phyloP scores from a whole-genome alignment of 2,888 invertebrate species.

The Heliconius aoede region DNA sequence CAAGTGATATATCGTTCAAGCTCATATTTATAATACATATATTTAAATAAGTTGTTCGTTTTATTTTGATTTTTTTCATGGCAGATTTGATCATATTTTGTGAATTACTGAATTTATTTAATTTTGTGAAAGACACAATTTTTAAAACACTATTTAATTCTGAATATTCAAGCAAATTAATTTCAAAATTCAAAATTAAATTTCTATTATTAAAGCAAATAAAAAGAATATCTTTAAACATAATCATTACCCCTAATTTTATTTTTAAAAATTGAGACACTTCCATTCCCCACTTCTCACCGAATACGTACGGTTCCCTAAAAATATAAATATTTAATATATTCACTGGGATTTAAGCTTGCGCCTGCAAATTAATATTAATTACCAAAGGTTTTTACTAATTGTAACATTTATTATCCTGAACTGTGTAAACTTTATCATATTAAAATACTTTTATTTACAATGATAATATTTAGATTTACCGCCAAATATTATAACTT shows the following conservation, averaged over 20 bases:
- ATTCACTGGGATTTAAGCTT: not conserved
- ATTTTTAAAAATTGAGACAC: no score
- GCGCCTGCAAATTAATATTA: not conserved
- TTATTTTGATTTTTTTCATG: not conserved
- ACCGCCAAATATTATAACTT: not conserved
- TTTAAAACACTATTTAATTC: not conserved
- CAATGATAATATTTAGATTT: not conserved
- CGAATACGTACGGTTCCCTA: not conserved
- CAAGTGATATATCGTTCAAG: constrained; percentile 38
- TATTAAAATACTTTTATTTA: constrained; percentile 8
- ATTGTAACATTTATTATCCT: not conserved
- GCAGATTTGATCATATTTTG: no score
- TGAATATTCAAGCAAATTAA: no score
- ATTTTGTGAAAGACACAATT: not conserved
- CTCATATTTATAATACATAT: constrained; percentile 33
- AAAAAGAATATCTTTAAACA: not conserved
- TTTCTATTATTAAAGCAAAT: not conserved
- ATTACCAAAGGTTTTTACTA: not conserved
- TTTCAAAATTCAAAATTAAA: no score
- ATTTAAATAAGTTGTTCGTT: not conserved
- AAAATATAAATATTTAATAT: not conserved
- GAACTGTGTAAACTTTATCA: not conserved
- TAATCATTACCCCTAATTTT: no score
- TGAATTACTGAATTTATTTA: not conserved
- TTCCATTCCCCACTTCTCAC: no score